phyloP scores from a whole-genome alignment of 92 coral and sea anemone species.

The Desmophyllum pertusum region DNA sequence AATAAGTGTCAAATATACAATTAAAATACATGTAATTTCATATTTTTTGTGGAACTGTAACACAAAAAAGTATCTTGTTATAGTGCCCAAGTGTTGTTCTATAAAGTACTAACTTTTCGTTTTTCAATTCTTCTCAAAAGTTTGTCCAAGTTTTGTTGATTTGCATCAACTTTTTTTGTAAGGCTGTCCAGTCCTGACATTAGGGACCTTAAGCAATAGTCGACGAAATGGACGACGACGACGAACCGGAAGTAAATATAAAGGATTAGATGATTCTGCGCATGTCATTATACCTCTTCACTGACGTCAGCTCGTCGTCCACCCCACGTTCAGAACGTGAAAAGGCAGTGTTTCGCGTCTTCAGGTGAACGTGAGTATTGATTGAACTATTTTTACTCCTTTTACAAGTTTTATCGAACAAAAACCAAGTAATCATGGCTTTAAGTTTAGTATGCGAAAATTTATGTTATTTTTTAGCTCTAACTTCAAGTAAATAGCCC shows the following conservation, averaged over 20 bases:
- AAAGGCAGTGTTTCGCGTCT: too few species aligned
- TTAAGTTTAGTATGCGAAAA: not conserved
- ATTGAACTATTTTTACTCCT: not conserved
- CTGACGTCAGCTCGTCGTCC: too few species aligned
- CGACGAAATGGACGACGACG: too few species aligned
- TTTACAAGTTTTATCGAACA: not conserved
- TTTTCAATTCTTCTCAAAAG: slow-evolving; percentile 33
- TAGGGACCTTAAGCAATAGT: too few species aligned
- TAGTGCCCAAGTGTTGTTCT: not conserved
- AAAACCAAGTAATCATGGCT: not conserved
- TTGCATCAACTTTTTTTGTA: slow-evolving; percentile 21
- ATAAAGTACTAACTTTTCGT: slow-evolving; percentile 27
- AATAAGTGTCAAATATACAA: too few species aligned
- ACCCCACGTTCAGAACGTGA: too few species aligned
- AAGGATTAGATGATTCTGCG: too few species aligned
- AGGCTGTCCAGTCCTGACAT: slow-evolving; percentile 28
- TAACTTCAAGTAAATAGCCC: not conserved
- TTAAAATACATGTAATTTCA: too few species aligned
- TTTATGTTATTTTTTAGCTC: not conserved
- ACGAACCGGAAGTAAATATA: too few species aligned
- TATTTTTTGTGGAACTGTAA: too few species aligned
- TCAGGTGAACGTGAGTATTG: not conserved
- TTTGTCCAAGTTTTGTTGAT: slow-evolving; percentile 30
- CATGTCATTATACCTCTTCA: too few species aligned
- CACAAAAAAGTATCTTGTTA: too few species aligned